Base-by-base conservation (phyloP, 2,888 invertebrate species). In the Patella ulyssiponensis region DNA sequence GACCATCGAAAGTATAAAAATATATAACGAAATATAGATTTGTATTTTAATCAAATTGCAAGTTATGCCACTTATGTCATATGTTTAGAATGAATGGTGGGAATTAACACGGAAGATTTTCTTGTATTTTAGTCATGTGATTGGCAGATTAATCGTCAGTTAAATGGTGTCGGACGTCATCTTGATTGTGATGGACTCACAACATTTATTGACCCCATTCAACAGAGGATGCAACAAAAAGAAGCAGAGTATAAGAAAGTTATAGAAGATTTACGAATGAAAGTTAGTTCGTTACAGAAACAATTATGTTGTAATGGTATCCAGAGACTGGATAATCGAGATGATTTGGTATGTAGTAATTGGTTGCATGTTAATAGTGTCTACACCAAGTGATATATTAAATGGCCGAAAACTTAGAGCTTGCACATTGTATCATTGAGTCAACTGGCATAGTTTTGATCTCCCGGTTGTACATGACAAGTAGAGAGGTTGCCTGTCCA, bases 151-250 rank as follows among this genome's bases (percentile, higher is more conserved):
- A 82, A 82, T 12, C 80, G 85, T 51, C 85, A 87, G 33, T 77
- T 84, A 73, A 83, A 78, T 73, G 85, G 87, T 69, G 73, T 88
- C n/a, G 83, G 87, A 51, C 83, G 88, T 11, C 87, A 87, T 69
- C 83, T 91, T 44, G 91, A 90, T 77, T 79, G 82, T 14, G 91
- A 96, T 92, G 96, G 96, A 71, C 93, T 96, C 88, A 94, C 95
- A 80, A 94, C 95, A 69, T 93, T 95, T 79, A 93, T 93, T 82
- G 95, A 95, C 89, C 94, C 95, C 80, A 93, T 95, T 83, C 96
- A 96, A 92, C 94, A 94, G 82, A 93, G 97, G 82, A 93, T 97
- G 88, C 95, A 95, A 90, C 95, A 96, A 92, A 95, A 97, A 88
- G 95, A 96, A 86, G 53, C 78, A 0, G 86, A 85, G 52, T 88